Percentiles rank a stretch among this genome's conserved stretches.
Evolutionary conservation across 2,113 vertebrate genomes (phyloP).

Genomic region (Odontophorus gujanensis): DNA sequence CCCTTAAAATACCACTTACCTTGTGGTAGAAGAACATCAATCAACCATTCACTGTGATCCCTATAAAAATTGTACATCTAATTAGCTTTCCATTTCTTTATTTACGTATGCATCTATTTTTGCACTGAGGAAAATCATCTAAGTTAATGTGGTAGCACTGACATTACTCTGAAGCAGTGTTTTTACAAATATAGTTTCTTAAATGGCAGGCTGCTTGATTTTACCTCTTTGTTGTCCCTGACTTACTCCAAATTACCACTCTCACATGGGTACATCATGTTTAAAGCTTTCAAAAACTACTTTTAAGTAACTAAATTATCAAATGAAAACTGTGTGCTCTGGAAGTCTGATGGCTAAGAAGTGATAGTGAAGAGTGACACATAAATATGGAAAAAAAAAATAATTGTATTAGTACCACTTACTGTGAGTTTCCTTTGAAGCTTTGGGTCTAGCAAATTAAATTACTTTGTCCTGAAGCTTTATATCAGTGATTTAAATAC

Average conservation of each 20-base stretch:
- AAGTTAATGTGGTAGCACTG: background rate
- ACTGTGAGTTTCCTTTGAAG: conserved; percentile 19
- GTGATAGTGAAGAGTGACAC: background rate
- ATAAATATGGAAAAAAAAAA: background rate
- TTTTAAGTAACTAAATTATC: conserved; percentile 53
- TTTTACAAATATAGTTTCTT: conserved; percentile 37
- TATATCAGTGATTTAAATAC: conserved; percentile 40
- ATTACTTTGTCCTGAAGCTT: conserved; percentile 45
- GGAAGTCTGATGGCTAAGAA: background rate
- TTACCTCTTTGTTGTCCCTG: conserved; percentile 11
- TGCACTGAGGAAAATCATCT: conserved; percentile 13
- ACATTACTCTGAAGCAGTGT: conserved; percentile 28
- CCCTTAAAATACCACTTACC: conserved; percentile 83
- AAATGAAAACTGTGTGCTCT: conserved; percentile 17
- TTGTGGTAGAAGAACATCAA: conserved; percentile 98
- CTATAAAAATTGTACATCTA: conserved; percentile 74
- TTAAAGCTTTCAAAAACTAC: conserved; percentile 51
- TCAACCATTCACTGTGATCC: conserved; percentile 96
- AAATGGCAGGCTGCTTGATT: conserved; percentile 31
- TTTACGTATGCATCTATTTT: background rate
- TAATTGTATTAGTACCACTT: background rate
- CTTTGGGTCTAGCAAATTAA: conserved; percentile 5
- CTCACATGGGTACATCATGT: conserved; percentile 14
- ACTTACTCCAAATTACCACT: conserved; percentile 40
- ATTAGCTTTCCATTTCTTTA: conserved; percentile 8